These are phyloP conservation scores for Chrysogorgia sp. DNA, from an alignment of 92 coral and sea anemone genomes.

Conservation along the genomic window DNA sequence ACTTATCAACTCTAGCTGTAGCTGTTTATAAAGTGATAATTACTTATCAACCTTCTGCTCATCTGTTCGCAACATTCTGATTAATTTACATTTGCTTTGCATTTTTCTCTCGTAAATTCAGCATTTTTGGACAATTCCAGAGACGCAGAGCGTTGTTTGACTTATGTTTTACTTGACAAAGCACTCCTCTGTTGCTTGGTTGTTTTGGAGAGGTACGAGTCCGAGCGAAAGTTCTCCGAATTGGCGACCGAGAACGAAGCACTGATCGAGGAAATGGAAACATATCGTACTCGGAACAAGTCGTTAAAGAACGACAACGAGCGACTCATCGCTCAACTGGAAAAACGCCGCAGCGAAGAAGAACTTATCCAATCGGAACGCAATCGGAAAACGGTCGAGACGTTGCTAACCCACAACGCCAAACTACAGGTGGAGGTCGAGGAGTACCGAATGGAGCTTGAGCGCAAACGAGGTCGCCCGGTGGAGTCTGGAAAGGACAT, in stretches of 20 bases:
- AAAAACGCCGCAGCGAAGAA: constrained; percentile 27
- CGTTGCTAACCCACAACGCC: constrained; percentile 19
- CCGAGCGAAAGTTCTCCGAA: constrained; percentile 35
- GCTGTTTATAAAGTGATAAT: no score
- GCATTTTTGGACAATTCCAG: constrained; percentile 18
- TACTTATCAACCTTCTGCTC: no score
- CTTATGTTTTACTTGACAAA: constrained; percentile 89
- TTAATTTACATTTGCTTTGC: no score
- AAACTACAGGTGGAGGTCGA: constrained; percentile 26
- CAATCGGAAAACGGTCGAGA: constrained; percentile 24
- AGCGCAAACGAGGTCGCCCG: not conserved
- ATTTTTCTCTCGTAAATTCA: not conserved
- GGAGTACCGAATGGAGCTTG: not conserved
- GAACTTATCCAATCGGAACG: not conserved
- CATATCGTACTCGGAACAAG: constrained; percentile 53
- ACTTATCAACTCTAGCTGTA: no score
- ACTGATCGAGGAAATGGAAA: constrained; percentile 64
- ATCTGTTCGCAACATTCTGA: no score
- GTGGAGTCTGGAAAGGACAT: constrained; percentile 10
- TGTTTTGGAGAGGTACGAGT: constrained; percentile 62
- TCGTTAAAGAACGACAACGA: constrained; percentile 45
- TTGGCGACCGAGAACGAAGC: constrained; percentile 59
- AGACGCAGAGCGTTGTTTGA: constrained; percentile 72
- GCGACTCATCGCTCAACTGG: constrained; percentile 11
- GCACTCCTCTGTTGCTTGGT: constrained; percentile 82